phyloP scores from a whole-genome alignment of 2,113 vertebrate genomes.

The Opisthocomus hoazin region DNA sequence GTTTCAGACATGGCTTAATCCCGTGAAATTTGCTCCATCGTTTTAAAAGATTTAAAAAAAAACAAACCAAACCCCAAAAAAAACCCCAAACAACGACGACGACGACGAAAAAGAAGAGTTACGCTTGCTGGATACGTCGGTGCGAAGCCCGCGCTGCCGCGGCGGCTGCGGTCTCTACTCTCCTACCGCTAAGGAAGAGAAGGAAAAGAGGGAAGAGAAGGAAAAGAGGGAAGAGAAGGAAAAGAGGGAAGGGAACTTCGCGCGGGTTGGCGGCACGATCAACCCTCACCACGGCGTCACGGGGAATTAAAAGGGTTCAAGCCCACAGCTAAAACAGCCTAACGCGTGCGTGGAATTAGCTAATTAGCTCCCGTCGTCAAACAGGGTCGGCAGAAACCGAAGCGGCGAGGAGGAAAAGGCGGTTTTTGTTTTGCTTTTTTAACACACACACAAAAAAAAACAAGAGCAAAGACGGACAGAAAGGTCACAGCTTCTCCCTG shows the following conservation, averaged over 20 bases:
- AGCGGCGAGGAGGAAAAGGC: background rate
- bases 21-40: conserved; percentile 51
- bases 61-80: background rate
- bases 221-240: background rate
- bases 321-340: conserved; percentile 52
- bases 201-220: background rate
- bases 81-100: background rate
- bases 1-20: conserved; percentile 59
- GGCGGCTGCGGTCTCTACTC: conserved; percentile 43
- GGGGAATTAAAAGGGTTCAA: conserved; percentile 6
- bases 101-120: no score
- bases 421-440: no score
- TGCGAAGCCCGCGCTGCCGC: conserved; percentile 47
- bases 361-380: no score
- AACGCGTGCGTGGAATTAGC: background rate
- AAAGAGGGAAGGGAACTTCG: conserved; percentile 51
- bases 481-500: conserved; percentile 28
- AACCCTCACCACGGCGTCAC: conserved; percentile 13
- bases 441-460: no score
- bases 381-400: conserved; percentile 6
- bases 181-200: conserved; percentile 13
- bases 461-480: background rate
- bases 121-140: conserved; percentile 59
- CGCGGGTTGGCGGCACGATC: background rate
- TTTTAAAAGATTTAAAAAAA: conserved; percentile 36